These are phyloP conservation scores for Ciconia maguari DNA, from an alignment of 2,113 vertebrate genomes.

Conservation along the genomic window DNA sequence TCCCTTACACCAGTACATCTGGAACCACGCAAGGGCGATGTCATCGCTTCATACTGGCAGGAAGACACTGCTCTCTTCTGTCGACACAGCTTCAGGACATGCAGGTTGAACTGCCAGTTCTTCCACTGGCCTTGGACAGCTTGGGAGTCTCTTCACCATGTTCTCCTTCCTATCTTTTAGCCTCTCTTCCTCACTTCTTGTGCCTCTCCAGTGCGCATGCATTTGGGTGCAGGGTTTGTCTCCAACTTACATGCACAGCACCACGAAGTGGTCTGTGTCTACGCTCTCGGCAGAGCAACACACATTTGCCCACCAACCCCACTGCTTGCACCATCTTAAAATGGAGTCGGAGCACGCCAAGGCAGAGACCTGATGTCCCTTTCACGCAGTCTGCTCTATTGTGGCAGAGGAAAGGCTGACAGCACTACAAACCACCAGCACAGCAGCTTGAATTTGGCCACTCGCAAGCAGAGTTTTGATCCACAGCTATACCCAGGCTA, in stretches of 20 bases:
- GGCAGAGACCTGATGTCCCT: background rate
- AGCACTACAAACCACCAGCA: background rate
- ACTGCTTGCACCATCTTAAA: background rate
- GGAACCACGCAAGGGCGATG: background rate
- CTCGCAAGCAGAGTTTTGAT: background rate
- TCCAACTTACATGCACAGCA: background rate
- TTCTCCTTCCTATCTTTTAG: background rate
- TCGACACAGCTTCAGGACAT: background rate
- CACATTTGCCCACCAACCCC: background rate
- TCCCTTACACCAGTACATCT: background rate
- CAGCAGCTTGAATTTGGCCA: background rate
- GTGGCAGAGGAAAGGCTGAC: background rate
- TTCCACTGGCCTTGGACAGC: background rate
- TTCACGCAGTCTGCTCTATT: background rate
- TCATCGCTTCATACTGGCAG: background rate
- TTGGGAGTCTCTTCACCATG: background rate
- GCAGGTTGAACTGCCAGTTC: background rate
- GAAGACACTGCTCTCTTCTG: background rate
- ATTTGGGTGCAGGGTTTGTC: background rate
- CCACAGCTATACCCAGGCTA: background rate
- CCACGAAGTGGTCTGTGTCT: background rate
- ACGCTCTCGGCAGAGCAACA: background rate
- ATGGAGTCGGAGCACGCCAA: background rate
- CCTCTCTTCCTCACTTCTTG: background rate
- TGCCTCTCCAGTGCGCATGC: rapidly evolving